Conservation (phyloP, 2,113 vertebrate genomes). For the Brienomyrus brachyistius region DNA sequence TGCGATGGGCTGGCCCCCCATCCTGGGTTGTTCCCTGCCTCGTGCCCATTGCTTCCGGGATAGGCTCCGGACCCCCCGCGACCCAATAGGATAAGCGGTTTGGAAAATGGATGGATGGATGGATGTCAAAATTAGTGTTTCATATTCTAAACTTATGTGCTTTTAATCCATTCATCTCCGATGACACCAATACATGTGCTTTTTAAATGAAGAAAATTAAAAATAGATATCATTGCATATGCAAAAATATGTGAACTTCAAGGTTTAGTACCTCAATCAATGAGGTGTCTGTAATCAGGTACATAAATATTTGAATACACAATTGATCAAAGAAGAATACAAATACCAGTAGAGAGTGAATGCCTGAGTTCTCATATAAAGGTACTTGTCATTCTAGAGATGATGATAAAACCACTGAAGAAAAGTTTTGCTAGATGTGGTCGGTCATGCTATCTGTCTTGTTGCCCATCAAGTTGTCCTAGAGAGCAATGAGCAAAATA, state of each 20-base stretch:
- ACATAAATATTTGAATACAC: background rate
- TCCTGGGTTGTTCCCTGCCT: no score
- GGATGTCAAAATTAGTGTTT: background rate
- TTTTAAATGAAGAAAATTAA: background rate
- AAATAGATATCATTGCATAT: background rate
- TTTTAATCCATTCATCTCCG: background rate
- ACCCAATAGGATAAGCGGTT: no score
- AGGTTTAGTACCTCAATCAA: background rate
- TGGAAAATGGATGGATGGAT: no score
- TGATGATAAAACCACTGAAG: background rate
- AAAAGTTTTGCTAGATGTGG: background rate
- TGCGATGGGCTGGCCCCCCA: no score
- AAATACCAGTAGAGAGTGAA: background rate
- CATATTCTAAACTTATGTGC: background rate
- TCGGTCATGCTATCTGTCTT: background rate
- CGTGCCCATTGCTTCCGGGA: no score
- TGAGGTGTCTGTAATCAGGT: background rate
- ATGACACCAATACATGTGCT: background rate
- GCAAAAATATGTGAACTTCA: background rate
- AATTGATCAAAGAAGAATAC: background rate
- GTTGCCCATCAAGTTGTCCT: background rate
- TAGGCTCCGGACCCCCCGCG: no score
- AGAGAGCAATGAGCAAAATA: background rate
- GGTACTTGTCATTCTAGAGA: background rate
- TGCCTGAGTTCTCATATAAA: background rate